A percentile compares a stretch with the other conserved stretches of the same genome.
phyloP scores from a whole-genome alignment of 2,888 invertebrate species.

The Campoletis raptor region DNA sequence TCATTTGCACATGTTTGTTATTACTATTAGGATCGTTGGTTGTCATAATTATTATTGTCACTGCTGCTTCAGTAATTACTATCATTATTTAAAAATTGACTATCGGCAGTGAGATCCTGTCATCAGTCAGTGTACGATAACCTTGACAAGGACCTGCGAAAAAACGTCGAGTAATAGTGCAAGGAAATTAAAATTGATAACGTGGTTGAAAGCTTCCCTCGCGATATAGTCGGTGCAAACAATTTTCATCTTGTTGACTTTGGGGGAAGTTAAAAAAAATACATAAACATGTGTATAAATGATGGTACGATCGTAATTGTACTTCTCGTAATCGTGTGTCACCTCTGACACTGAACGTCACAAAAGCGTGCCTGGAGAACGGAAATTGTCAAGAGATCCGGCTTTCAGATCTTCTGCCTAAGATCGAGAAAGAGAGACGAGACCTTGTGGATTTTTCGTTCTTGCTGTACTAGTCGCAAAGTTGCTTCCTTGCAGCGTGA shows the following conservation, averaged over 20 bases:
- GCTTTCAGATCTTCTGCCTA: slow-evolving; percentile 27
- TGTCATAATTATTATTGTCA: slow-evolving; percentile 15
- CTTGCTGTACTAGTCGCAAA: slow-evolving; percentile 21
- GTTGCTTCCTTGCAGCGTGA: slow-evolving; percentile 47
- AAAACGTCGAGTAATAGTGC: not conserved
- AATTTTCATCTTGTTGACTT: not conserved
- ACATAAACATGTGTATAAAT: slow-evolving; percentile 26
- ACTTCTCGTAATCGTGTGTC: slow-evolving; percentile 20
- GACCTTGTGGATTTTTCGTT: slow-evolving; percentile 39
- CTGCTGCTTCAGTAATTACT: not conserved
- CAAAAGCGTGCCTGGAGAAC: slow-evolving; percentile 35
- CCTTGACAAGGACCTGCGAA: slow-evolving; percentile 16
- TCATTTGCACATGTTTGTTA: not conserved
- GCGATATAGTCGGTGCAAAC: not conserved
- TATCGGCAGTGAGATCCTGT: slow-evolving; percentile 19
- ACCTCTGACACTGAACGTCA: slow-evolving; percentile 37
- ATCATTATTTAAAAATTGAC: slow-evolving; percentile 24
- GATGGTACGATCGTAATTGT: slow-evolving; percentile 11
- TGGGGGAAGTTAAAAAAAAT: not conserved
- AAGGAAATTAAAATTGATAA: slow-evolving; percentile 6
- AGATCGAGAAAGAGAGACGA: slow-evolving; percentile 9
- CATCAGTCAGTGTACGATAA: slow-evolving; percentile 22
- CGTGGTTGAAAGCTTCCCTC: not conserved
- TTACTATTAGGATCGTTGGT: not conserved
- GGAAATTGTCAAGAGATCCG: slow-evolving; percentile 46